phyloP scores from a whole-genome alignment of 2,888 invertebrate genomes.

The Calliscelio sp. region DNA sequence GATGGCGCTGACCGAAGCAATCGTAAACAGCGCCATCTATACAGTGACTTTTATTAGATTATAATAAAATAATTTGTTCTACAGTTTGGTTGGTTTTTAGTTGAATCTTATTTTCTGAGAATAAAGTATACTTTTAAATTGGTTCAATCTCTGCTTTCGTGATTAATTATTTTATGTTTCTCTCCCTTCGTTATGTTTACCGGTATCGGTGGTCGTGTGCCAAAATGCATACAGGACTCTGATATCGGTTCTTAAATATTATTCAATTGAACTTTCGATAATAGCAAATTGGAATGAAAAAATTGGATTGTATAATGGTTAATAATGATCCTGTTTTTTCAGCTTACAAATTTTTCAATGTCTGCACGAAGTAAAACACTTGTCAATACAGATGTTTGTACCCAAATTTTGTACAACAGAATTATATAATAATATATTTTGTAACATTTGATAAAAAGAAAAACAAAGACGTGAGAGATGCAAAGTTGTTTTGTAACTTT shows the following conservation, averaged over 20 bases:
- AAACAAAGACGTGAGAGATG: no score
- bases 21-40: no score
- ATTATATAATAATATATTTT: slow-evolving; percentile 59
- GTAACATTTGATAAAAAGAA: slow-evolving; percentile 55
- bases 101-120: slow-evolving; percentile 21
- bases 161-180: slow-evolving; percentile 28
- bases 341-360: neutral
- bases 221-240: slow-evolving; percentile 41
- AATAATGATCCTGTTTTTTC: neutral
- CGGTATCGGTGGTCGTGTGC: slow-evolving; percentile 28
- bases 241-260: neutral
- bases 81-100: slow-evolving; percentile 12
- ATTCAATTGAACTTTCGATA: no score
- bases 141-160: slow-evolving; percentile 43
- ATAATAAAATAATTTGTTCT: no score
- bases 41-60: neutral
- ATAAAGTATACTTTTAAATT: slow-evolving; percentile 34
- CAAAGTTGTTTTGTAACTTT: slow-evolving; percentile 45
- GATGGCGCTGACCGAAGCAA: neutral
- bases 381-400: slow-evolving; percentile 11
- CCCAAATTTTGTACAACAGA: slow-evolving; percentile 58
- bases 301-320: neutral
- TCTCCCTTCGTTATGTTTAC: slow-evolving; percentile 8
- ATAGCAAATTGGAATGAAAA: neutral
- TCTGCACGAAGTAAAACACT: slow-evolving; percentile 1